Percentiles rank a stretch among this genome's conserved stretches.
These are phyloP conservation scores for Danaus plexippus DNA, from an alignment of 1,140 invertebrate genomes.

Conservation along the genomic window DNA sequence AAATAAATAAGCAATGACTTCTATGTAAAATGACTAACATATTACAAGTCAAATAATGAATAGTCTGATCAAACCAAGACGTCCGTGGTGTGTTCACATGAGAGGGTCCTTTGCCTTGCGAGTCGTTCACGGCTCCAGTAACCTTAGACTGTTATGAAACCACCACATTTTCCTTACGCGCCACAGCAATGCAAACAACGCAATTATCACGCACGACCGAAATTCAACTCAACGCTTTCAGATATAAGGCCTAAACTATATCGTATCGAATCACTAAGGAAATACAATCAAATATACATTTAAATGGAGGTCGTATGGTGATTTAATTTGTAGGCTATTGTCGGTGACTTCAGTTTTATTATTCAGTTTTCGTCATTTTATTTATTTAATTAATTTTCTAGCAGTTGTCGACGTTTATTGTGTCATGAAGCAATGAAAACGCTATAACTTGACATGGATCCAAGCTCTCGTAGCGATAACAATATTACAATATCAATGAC, in stretches of 20 bases:
- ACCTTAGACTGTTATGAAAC: slow-evolving; percentile 37
- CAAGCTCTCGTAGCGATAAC: too few relatives aligned
- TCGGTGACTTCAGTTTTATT: slow-evolving; percentile 13
- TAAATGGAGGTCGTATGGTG: slow-evolving; percentile 29
- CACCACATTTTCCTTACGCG: slow-evolving; percentile 42
- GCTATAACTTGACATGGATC: too few relatives aligned
- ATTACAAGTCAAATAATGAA: too few relatives aligned
- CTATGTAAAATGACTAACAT: too few relatives aligned
- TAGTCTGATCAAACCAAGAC: too few relatives aligned
- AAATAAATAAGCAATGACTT: too few relatives aligned
- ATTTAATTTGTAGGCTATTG: slow-evolving; percentile 24
- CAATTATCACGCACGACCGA: slow-evolving; percentile 17
- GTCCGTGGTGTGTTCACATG: too few relatives aligned
- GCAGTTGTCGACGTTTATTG: too few relatives aligned
- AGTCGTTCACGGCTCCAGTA: slow-evolving; percentile 25
- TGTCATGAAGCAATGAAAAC: too few relatives aligned
- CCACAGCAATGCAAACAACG: slow-evolving; percentile 28
- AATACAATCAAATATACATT: slow-evolving; percentile 27
- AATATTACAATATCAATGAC: too few relatives aligned
- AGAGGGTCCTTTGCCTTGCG: slow-evolving; percentile 28
- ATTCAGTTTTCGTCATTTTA: slow-evolving; percentile 1
- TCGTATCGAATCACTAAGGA: slow-evolving; percentile 22
- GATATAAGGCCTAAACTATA: slow-evolving; percentile 16
- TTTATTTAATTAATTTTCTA: too few relatives aligned
- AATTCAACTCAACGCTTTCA: slow-evolving; percentile 13